Base-by-base conservation (phyloP, 1,140 invertebrate species). In the Drosophila subpulchrella region DNA sequence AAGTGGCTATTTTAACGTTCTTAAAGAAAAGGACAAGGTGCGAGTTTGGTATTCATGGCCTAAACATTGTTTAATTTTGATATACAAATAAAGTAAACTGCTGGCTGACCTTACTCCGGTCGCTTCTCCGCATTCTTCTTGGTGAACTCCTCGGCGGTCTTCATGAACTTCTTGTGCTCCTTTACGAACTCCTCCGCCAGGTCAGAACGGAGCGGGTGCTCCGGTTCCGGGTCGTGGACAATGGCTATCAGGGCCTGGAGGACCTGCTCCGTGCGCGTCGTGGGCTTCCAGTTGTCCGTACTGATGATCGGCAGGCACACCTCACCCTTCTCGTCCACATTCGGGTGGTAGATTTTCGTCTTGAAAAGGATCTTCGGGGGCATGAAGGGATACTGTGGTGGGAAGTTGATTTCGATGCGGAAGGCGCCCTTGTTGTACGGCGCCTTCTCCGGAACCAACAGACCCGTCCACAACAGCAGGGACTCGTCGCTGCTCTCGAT, bases 281-380 rank as follows among this genome's bases (percentile, higher is more conserved):
- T 98, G 59, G 99, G 99, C 93, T 99, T 99, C 99, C 99, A 99
- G 93, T 99, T 98, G 93, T 99, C 98, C 56, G 98, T 96, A 92
- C 96, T 97, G 77, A 99, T 98, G 56, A 99, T 99, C 8, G 98
- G 97, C 85, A 99, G 94, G 93, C 98, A 99, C 7, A 99, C 97
- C 93, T 99, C 97, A 5, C 99, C 99, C 90, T 99, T 99, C 92
- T 99, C 99, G 94, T 99, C 98, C 90, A 99, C 96, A 92, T 99
- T 99, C 38, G 99, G 99, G 94, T 99, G 99, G 93, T 99, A 99
- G 82, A 99, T 99, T 95, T 99, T 99, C 30, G 99, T 99, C 93
- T 98, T 98, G 92, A 99, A 99, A 86, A 96, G 97, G 91, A 99
- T 98, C 93, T 98, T 99, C 42, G 99, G 99, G 42, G 99, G 98